Evolutionary conservation across 2,113 vertebrate genomes (phyloP).

Genomic region (Sebastes fasciatus): DNA sequence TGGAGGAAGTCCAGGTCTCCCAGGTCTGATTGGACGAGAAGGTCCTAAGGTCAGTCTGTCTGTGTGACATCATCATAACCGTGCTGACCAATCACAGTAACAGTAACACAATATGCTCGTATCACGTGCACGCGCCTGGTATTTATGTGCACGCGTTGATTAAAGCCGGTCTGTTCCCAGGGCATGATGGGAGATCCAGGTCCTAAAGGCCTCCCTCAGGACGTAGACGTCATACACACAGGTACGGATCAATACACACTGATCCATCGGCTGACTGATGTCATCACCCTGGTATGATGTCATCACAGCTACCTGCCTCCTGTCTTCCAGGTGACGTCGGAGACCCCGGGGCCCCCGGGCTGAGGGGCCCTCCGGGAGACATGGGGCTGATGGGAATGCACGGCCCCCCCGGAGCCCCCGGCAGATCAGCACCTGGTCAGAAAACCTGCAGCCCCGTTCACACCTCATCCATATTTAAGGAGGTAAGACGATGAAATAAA

Average conservation of each 20-base stretch:
- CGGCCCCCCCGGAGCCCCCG: slow-evolving; percentile 60
- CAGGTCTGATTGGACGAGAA: slow-evolving; percentile 79
- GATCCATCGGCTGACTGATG: not conserved
- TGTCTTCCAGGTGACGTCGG: slow-evolving; percentile 70
- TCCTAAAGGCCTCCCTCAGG: slow-evolving; percentile 56
- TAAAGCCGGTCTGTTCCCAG: slow-evolving; percentile 43
- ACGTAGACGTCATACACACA: slow-evolving; percentile 11
- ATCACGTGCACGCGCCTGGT: no score
- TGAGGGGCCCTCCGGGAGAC: slow-evolving; percentile 61
- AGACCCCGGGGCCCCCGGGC: slow-evolving; percentile 61
- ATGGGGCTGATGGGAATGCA: slow-evolving; percentile 70
- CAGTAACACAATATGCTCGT: no score
- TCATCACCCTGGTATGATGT: not conserved
- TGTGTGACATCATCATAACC: not conserved
- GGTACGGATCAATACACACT: slow-evolving; percentile 39
- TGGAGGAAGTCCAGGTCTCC: slow-evolving; percentile 73
- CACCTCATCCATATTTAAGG: not conserved
- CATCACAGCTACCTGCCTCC: not conserved
- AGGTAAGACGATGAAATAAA: not conserved
- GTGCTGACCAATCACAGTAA: not conserved
- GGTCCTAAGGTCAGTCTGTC: slow-evolving; percentile 74
- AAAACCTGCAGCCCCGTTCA: not conserved
- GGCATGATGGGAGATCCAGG: slow-evolving; percentile 77
- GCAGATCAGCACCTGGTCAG: slow-evolving; percentile 67
- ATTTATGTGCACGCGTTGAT: no score